Conservation (phyloP, 2,113 vertebrate genomes). For the Seriola dumerili region DNA sequence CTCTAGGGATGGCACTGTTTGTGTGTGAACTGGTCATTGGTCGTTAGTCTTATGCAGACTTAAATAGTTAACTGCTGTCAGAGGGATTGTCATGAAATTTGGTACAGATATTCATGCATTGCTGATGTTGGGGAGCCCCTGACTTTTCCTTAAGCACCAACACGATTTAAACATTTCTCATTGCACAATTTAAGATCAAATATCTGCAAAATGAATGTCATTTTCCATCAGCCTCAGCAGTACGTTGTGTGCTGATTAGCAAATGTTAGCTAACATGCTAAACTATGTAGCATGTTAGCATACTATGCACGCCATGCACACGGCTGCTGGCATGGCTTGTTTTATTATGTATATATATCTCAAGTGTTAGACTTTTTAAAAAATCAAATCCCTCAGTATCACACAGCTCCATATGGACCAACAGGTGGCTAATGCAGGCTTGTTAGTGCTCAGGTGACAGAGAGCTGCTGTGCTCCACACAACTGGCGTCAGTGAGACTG, state of each 20-base stretch:
- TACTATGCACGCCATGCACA: too few species aligned
- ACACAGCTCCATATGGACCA: neutral
- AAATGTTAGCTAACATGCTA: neutral
- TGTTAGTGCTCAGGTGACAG: conserved; percentile 16
- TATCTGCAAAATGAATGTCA: neutral
- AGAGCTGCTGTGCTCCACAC: neutral
- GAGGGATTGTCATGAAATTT: neutral
- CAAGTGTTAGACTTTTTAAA: neutral
- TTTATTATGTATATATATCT: too few species aligned
- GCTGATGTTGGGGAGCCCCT: neutral
- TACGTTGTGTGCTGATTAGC: neutral
- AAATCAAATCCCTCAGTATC: neutral
- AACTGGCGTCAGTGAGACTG: neutral
- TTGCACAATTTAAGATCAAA: neutral
- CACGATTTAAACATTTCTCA: neutral
- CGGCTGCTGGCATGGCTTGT: too few species aligned
- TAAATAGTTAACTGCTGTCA: too few species aligned
- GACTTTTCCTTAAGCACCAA: neutral
- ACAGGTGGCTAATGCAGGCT: conserved; percentile 21
- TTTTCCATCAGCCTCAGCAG: neutral
- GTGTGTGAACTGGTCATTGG: neutral
- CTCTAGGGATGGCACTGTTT: neutral
- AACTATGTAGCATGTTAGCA: too few species aligned
- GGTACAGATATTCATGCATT: neutral
- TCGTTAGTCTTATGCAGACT: too few species aligned